Base-by-base conservation (phyloP, 1,140 invertebrate species). In the Drosophila bifasciata region DNA sequence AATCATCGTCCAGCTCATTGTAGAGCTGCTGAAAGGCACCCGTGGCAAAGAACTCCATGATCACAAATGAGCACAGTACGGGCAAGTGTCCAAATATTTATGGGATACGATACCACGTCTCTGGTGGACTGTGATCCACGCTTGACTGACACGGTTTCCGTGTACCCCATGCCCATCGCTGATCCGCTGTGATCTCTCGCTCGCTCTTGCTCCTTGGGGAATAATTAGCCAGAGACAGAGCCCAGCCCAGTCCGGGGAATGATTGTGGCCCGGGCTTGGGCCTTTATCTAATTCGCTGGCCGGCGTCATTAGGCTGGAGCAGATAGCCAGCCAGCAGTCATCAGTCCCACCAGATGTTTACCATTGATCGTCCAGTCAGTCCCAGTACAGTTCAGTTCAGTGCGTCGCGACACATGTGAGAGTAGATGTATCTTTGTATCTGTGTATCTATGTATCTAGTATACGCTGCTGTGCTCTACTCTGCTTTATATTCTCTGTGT, bases 31-130 rank as follows among this genome's bases (percentile, higher is more conserved):
- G 89, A 48, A 91, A 91, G 32, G 73, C 89, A 41, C 89, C 89
- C 46, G 85, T 83, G 28, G 89, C 89, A 79, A 91, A 91, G 85
- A 91, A 91, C 28, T 91, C 89, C 89, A 90, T 91, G 44, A 9
- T 45, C 25, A 45, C 63, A 72, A 83, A 83, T 88, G 78, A 70
- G 15, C 49, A 17, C 15, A 7, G 16, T 9, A n/a, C 19, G 13
- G 13, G 40, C 15, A 36, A 40, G 52, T 83, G 83, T 86, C 83
- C 66, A 88, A 86, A 86, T 88, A 88, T 86, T 86, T 86, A 86
- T 86, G 63, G 28, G 16, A 17, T 9, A 15, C 40, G 19, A 7
- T n/a, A 48, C 25, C 28, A 1, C 8, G n/a, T 32, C 28, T 8
- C 9, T 5, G 13, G n/a, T 16, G 11, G 23, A 25, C 15, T 32